phyloP scores from a whole-genome alignment of 2,888 invertebrate genomes.

The Xestia c-nigrum region DNA sequence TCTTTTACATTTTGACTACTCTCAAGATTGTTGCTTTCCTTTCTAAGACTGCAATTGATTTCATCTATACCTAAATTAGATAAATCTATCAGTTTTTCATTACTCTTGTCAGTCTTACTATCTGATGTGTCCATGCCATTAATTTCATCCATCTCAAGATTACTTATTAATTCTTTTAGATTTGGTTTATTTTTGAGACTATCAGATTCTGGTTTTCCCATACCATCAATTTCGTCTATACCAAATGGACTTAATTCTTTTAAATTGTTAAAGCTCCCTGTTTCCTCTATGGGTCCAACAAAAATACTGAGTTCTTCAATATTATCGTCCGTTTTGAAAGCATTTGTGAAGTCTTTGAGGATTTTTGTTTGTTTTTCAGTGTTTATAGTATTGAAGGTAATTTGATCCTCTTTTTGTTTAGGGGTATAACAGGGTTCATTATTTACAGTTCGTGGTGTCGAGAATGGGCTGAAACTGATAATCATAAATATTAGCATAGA shows the following conservation, averaged over 20 bases:
- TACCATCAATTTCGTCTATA: conserved; percentile 12
- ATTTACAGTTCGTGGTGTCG: conserved; percentile 76
- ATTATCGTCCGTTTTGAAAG: conserved; percentile 48
- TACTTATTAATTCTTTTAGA: conserved; percentile 47
- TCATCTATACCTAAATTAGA: conserved; percentile 20
- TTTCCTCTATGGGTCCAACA: conserved; percentile 1
- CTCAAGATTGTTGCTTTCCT: background rate
- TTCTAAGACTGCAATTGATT: background rate
- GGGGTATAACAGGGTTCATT: conserved; percentile 77
- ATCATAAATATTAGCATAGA: background rate
- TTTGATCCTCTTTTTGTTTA: conserved; percentile 62
- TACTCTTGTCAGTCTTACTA: conserved; percentile 14
- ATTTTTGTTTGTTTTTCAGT: conserved; percentile 43
- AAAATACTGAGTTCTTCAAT: conserved; percentile 31
- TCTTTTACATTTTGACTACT: conserved; percentile 26
- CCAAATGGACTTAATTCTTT: conserved; percentile 35
- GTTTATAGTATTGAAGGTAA: conserved; percentile 52
- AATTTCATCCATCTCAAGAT: conserved; percentile 24
- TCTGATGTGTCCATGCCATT: conserved; percentile 30
- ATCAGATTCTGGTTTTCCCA: conserved; percentile 22
- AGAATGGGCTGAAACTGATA: conserved; percentile 82
- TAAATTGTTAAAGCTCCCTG: conserved; percentile 11
- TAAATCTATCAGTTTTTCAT: conserved; percentile 30
- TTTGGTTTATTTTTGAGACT: conserved; percentile 28
- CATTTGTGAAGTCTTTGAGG: conserved; percentile 55